Conservation (phyloP, 2,113 vertebrate species). For the Fulmarus glacialis region DNA sequence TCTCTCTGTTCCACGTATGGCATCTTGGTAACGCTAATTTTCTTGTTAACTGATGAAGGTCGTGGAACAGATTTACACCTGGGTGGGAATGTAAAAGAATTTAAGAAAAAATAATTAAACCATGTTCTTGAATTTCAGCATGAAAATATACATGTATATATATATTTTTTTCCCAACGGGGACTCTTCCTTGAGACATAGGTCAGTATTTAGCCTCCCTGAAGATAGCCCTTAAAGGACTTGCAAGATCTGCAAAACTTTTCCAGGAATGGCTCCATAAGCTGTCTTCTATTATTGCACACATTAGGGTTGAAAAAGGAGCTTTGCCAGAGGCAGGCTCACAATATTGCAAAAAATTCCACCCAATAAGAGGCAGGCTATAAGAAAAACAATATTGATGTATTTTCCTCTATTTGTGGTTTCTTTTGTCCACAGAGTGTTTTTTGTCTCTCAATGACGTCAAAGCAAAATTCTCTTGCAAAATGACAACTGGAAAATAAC, state of each 20-base stretch:
- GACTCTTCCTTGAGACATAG: fast-evolving
- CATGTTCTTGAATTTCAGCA: neutral
- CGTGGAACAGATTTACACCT: neutral
- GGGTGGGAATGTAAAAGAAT: neutral
- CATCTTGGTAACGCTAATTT: neutral
- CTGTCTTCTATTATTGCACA: neutral
- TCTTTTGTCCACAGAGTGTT: slow-evolving; percentile 41
- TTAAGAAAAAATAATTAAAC: neutral
- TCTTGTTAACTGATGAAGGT: neutral
- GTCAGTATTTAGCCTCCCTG: neutral
- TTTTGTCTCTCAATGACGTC: slow-evolving; percentile 58
- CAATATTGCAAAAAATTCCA: neutral
- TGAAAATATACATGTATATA: fast-evolving
- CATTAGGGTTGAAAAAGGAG: neutral
- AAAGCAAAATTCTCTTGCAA: slow-evolving; percentile 56
- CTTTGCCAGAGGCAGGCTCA: slow-evolving; percentile 29
- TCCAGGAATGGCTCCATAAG: neutral
- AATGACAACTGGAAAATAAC: slow-evolving; percentile 68
- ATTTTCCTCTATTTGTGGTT: slow-evolving; percentile 35
- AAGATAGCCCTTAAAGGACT: neutral
- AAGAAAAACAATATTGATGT: slow-evolving; percentile 23
- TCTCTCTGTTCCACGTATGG: neutral
- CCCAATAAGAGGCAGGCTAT: neutral
- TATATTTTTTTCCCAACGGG: fast-evolving
- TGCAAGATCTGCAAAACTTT: neutral